These are phyloP conservation scores for Pachyseris speciosa DNA, from an alignment of 64 coral and sea anemone genomes.

Conservation along the genomic window DNA sequence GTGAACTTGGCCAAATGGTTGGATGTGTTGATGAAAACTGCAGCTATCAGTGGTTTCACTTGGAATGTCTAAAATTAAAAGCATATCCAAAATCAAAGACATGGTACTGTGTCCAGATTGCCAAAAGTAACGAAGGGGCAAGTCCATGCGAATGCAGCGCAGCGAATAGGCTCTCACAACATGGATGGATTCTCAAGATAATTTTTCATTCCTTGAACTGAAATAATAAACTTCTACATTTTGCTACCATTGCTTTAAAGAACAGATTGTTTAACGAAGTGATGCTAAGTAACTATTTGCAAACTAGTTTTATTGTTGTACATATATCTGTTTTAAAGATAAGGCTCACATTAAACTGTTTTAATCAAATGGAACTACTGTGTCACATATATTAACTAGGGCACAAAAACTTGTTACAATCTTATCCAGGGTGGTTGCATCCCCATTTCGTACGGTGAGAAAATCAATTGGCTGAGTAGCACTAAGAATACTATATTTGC, in stretches of 20 bases:
- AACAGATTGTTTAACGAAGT: no score
- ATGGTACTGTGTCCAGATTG: no score
- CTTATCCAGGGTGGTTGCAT: slow-evolving; percentile 56
- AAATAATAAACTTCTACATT: no score
- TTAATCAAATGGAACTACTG: no score
- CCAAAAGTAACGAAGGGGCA: slow-evolving; percentile 14
- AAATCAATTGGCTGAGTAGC: slow-evolving; percentile 74
- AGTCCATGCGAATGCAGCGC: slow-evolving; percentile 22
- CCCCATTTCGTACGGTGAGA: slow-evolving; percentile 19
- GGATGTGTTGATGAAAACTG: slow-evolving; percentile 12
- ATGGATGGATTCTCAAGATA: no score
- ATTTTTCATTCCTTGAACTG: not conserved
- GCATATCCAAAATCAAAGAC: not conserved
- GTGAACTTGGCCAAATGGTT: slow-evolving; percentile 36
- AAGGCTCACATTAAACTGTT: no score
- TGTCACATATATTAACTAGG: slow-evolving; percentile 39
- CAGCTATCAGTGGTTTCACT: slow-evolving; percentile 64
- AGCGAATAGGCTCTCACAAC: no score
- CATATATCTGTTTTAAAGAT: no score
- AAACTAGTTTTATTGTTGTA: no score
- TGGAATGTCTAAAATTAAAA: slow-evolving; percentile 41
- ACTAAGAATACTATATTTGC: slow-evolving; percentile 61
- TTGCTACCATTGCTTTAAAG: no score
- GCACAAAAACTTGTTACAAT: slow-evolving; percentile 66
- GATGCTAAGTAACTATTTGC: no score